Base-by-base conservation (phyloP, 92 coral and sea anemone species). In the Pocillopora meandrina region DNA sequence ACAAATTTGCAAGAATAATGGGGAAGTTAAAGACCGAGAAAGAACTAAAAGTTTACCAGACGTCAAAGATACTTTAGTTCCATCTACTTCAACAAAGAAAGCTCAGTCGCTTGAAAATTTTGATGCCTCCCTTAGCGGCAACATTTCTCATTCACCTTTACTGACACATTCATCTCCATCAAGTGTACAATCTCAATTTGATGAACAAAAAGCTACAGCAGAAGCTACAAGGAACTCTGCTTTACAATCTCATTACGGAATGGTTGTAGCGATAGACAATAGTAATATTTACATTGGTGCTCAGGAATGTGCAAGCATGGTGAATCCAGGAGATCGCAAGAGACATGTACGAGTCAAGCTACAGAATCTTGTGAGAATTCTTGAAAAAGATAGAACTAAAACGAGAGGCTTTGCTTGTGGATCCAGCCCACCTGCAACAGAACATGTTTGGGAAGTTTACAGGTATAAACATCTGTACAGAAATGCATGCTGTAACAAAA, bases 241-340 rank as follows among this genome's bases (percentile, higher is more conserved):
- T 10, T 72, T 49, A 20, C 21, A 36, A 12, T 5, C 73, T 66
- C 34, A 65, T 15, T 65, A 76, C 47, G 90, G 89, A 56, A 82
- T 92, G 59, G 92, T 97, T 17, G 89, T 92, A 59, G 99, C 88
- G 58, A 87, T 97, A 36, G 99, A 97, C 90, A 97, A 97, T 72
- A 97, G 99, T 67, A 97, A 97, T 83, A 92, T 97, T 33, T 97
- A 91, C 86, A 97, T 97, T 56, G 99, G 99, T 35, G 99, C 99
- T 21, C 99, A 97, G 64, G 99, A 97, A 72, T 92, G 95, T 78
- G 99, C 98, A 36, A 92, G 94, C 83, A 71, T 86, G 67, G 75
- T 79, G 49, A 94, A 97, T 71, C 82, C 94, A 1, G 84, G 86
- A 23, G 99, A 94, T 74, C 89, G 93, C 36, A 92, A 92, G 84